Conservation (phyloP, 2,797 vertebrate genomes). For the Rhincodon typus region DNA sequence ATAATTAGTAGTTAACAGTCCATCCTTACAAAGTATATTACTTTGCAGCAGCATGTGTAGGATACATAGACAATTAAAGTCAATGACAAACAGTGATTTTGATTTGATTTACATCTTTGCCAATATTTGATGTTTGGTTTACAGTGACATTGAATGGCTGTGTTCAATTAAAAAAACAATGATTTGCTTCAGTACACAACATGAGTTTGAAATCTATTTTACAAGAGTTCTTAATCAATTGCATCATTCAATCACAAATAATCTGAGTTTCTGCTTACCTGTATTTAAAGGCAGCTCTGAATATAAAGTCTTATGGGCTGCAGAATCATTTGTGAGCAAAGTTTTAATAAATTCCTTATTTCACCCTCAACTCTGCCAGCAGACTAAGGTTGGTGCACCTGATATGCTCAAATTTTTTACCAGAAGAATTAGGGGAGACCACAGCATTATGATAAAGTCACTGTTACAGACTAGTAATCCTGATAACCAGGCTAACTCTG, state of each 20-base stretch:
- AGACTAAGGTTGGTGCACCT: background rate
- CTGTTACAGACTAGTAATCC: too few relatives aligned
- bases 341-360: background rate
- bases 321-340: background rate
- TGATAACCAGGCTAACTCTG: too few relatives aligned
- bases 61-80: background rate
- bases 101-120: background rate
- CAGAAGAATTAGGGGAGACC: too few relatives aligned
- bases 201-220: background rate
- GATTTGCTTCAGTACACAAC: background rate
- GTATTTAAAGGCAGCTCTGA: too few relatives aligned
- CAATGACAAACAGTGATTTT: background rate
- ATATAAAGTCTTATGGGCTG: background rate
- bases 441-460: too few relatives aligned
- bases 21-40: background rate
- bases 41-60: background rate
- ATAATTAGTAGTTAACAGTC: background rate
- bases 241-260: background rate
- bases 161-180: background rate
- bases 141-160: background rate
- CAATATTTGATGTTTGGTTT: background rate
- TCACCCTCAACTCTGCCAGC: background rate
- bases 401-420: too few relatives aligned
- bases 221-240: background rate
- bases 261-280: background rate